Evolutionary conservation across 1,140 invertebrate genomes (phyloP), one percentile per base, ranked within the genome.

Genomic region (Brachionus calyciflorus): DNA sequence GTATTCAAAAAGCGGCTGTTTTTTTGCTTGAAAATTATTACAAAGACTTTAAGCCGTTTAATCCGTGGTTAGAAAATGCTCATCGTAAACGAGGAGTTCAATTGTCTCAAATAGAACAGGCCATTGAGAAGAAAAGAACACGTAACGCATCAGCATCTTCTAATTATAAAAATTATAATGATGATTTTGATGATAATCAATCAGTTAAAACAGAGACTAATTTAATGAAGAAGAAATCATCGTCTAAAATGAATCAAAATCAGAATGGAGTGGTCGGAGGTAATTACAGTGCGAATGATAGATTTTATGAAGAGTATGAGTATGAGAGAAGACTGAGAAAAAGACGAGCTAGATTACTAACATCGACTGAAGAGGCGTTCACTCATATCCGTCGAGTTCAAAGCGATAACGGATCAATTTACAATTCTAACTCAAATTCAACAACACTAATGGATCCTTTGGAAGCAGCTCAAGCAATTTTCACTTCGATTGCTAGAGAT

Each of bases 271-370:
- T 48, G 1, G 19, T 63, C 3, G 49, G 57, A 4, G 49, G 76
- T 44, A 48, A 77, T 33, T 63, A 76, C 28, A 78, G 69, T 78
- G 49, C 69, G 1, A 75, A 68, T 68, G 51, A 77, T 84, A 87
- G 93, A 14, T 97, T 98, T 84, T 96, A 98, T 83, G 94, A 97
- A 84, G 94, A 98, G 84, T 92, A 95, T 81, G 95, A 99, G 84
- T 96, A 96, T 82, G 94, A 96, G 79, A 87, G 94, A 57, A 87
- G 95, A 55, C 92, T 98, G 19, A 88, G 91, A 76, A 98, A 98
- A 83, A 86, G 96, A 0, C 88, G 90, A 80, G 93, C 94, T 24
- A 86, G 95, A 21, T 86, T 98, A 1, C 89, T 96, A n/a, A 92
- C 92, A 5, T 93, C 94, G 1, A 91, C 94, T 2, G 96, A 98